Conservation (phyloP, 2,797 vertebrate species). For the Hydrocynus forskahlii region DNA sequence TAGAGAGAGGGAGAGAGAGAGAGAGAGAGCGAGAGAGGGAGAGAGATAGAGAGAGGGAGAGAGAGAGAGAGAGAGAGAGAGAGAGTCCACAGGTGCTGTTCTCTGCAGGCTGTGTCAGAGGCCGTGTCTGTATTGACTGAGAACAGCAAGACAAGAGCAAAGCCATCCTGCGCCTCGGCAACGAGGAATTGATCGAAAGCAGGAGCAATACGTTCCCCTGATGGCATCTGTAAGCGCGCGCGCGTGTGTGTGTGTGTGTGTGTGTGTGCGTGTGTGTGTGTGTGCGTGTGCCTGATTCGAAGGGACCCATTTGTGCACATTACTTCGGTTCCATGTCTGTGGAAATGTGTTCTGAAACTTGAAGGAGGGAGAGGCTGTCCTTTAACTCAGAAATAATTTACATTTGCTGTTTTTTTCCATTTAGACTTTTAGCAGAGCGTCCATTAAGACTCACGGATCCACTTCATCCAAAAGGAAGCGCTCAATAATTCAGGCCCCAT, state of each 20-base stretch:
- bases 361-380: constrained; percentile 15
- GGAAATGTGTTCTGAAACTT: constrained; percentile 36
- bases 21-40: not conserved
- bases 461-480: constrained; percentile 74
- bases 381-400: constrained; percentile 60
- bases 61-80: not conserved
- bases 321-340: constrained; percentile 43
- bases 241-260: too few species aligned
- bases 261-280: constrained; percentile 25
- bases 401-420: constrained; percentile 36
- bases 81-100: constrained; percentile 24
- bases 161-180: constrained; percentile 12
- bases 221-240: too few species aligned
- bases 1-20: too few species aligned
- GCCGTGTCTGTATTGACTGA: constrained; percentile 44
- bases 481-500: constrained; percentile 81
- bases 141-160: constrained; percentile 38
- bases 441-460: constrained; percentile 75
- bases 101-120: constrained; percentile 34
- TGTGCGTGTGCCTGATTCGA: constrained; percentile 40
- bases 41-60: not conserved
- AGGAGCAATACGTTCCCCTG: constrained; percentile 4
- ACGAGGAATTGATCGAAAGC: constrained; percentile 34
- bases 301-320: constrained; percentile 3
- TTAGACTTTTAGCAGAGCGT: constrained; percentile 69